Conservation (phyloP, 2,113 vertebrate genomes). For the Lycaon pictus region DNA sequence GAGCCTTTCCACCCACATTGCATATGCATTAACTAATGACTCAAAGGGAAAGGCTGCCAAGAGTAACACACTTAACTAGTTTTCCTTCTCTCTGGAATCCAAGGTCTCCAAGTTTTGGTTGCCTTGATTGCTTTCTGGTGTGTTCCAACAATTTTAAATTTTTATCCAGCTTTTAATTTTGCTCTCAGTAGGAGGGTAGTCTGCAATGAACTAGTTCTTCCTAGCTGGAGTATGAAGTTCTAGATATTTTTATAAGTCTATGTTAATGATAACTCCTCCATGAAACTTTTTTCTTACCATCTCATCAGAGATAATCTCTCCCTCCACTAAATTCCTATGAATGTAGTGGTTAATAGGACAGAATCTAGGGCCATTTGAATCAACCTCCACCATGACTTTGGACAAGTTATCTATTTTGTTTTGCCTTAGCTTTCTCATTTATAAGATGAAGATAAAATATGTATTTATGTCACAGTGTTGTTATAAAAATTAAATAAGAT, state of each 20-base stretch:
- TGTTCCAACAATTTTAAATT: conserved; percentile 31
- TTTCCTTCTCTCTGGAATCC: neutral
- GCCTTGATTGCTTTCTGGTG: conserved; percentile 11
- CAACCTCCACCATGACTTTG: neutral
- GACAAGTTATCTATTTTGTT: neutral
- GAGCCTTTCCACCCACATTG: neutral
- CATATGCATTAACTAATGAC: conserved; percentile 28
- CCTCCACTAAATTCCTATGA: neutral
- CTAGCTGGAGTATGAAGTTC: neutral
- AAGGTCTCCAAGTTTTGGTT: neutral
- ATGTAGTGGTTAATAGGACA: neutral
- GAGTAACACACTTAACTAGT: conserved; percentile 21
- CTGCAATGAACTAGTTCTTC: conserved; percentile 29
- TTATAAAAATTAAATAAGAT: conserved; percentile 18
- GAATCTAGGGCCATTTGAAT: neutral
- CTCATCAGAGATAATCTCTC: neutral
- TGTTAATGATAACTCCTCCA: neutral
- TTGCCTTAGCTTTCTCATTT: neutral
- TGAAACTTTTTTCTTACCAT: neutral
- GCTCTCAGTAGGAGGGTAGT: conserved; percentile 1
- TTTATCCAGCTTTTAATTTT: conserved; percentile 49
- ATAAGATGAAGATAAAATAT: neutral
- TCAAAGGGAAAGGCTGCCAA: conserved; percentile 7
- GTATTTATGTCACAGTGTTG: neutral
- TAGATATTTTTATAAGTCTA: conserved; percentile 40